Conservation (phyloP, 2,113 vertebrate species). For the Nesogale talazaci region DNA sequence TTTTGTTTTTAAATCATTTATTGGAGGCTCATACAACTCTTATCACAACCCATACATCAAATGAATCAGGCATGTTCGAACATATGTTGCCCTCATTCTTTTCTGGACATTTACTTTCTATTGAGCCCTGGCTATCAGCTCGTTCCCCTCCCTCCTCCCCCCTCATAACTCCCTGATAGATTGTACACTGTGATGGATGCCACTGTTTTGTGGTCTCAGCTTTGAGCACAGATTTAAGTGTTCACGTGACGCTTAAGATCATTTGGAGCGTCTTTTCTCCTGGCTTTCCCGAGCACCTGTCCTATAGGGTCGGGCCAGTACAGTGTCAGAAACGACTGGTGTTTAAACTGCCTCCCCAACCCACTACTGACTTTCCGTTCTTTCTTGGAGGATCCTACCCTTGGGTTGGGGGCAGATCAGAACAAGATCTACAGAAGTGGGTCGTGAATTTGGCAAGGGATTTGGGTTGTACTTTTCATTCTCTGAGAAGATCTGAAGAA, state of each 20-base stretch:
- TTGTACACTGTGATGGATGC: background rate
- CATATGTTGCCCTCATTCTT: too few relatives aligned
- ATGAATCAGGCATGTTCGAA: too few relatives aligned
- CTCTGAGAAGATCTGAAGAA: background rate
- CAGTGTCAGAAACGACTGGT: background rate
- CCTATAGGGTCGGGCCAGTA: background rate
- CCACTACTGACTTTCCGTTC: accelerated
- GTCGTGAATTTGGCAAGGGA: background rate
- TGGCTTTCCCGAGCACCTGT: background rate
- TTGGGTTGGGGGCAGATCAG: conserved; percentile 4
- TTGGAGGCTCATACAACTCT: too few relatives aligned
- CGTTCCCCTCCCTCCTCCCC: too few relatives aligned
- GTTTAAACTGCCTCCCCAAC: background rate
- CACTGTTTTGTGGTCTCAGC: background rate
- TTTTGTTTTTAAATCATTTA: too few relatives aligned
- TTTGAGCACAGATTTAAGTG: background rate
- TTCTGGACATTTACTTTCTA: too few relatives aligned
- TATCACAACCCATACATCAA: too few relatives aligned
- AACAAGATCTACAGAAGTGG: background rate
- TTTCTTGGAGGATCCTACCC: background rate
- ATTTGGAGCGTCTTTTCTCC: background rate
- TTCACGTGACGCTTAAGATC: background rate
- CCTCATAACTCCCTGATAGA: too few relatives aligned
- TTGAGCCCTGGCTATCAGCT: too few relatives aligned
- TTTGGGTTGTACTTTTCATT: conserved; percentile 61